phyloP scores from a whole-genome alignment of 2,113 vertebrate genomes.

The Fregetta grallaria region DNA sequence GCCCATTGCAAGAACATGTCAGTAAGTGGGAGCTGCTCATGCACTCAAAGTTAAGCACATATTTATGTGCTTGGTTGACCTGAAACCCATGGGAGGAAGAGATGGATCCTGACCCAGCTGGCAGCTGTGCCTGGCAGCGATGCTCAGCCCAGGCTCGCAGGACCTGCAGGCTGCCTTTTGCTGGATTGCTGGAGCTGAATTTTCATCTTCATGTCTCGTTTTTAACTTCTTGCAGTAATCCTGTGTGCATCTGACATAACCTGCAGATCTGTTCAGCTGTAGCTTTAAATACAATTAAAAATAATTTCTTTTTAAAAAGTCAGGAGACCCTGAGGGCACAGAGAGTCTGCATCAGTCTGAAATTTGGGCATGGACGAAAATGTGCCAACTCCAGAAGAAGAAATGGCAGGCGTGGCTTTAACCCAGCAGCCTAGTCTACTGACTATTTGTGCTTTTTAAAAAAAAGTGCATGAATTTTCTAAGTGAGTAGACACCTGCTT shows the following conservation, averaged over 20 bases:
- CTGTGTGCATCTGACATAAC: background rate
- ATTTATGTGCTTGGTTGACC: background rate
- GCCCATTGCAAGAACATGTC: background rate
- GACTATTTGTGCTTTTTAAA: background rate
- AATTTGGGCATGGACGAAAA: background rate
- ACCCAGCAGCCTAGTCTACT: background rate
- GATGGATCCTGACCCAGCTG: rapidly evolving
- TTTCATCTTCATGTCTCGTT: background rate
- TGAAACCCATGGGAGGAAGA: background rate
- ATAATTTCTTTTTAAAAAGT: background rate
- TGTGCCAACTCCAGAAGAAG: background rate
- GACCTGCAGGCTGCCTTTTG: background rate
- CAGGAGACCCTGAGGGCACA: background rate
- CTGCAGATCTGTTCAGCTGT: background rate
- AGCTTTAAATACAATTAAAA: background rate
- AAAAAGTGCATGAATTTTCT: background rate
- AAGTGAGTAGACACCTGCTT: background rate
- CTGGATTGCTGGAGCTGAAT: background rate
- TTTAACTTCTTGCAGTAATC: background rate
- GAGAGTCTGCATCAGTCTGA: background rate
- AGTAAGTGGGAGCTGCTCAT: background rate
- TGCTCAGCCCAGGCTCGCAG: background rate
- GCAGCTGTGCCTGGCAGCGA: background rate
- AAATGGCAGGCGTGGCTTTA: background rate
- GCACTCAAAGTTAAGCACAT: background rate